A percentile compares a stretch with the other conserved stretches of the same genome.
phyloP scores from a whole-genome alignment of 2,888 invertebrate genomes.

The Cheilosia pagana region DNA sequence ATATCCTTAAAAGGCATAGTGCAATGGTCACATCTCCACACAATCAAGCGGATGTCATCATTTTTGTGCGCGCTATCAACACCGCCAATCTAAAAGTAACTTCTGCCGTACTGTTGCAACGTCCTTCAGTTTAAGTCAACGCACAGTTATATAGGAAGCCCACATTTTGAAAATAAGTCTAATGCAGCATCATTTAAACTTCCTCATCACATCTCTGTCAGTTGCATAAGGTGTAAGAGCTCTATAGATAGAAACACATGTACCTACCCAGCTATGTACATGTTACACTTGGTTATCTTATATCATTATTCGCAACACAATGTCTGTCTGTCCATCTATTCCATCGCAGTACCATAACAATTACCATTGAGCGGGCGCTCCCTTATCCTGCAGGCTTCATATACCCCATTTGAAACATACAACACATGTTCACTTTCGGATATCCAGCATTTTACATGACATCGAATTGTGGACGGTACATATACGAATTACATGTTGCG shows the following conservation, averaged over 20 bases:
- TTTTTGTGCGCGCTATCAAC: too few relatives aligned
- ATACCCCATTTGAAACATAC: conserved; percentile 59
- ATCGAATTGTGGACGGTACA: conserved; percentile 63
- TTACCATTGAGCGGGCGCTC: conserved; percentile 37
- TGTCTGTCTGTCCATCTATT: conserved; percentile 47
- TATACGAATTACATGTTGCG: conserved; percentile 63
- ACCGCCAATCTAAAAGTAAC: too few relatives aligned
- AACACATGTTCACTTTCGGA: conserved; percentile 60
- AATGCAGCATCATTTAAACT: not conserved
- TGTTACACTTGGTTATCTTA: conserved; percentile 35
- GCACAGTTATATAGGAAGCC: not conserved
- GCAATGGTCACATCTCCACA: too few relatives aligned
- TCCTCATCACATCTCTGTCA: not conserved
- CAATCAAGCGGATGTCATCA: too few relatives aligned
- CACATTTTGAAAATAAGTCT: not conserved
- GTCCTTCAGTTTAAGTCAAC: too few relatives aligned
- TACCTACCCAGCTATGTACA: conserved; percentile 10
- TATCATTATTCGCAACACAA: conserved; percentile 51
- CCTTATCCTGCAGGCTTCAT: conserved; percentile 14
- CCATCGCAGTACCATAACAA: conserved; percentile 34
- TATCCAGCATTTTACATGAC: conserved; percentile 65
- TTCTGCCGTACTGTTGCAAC: too few relatives aligned
- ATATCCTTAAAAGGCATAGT: too few relatives aligned
- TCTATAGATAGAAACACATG: conserved; percentile 2
- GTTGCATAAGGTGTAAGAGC: conserved; percentile 24